Percentiles rank a stretch among this genome's conserved stretches.
These are phyloP conservation scores for Diachrysia chrysitis DNA, from an alignment of 2,888 invertebrate species.

Conservation along the genomic window DNA sequence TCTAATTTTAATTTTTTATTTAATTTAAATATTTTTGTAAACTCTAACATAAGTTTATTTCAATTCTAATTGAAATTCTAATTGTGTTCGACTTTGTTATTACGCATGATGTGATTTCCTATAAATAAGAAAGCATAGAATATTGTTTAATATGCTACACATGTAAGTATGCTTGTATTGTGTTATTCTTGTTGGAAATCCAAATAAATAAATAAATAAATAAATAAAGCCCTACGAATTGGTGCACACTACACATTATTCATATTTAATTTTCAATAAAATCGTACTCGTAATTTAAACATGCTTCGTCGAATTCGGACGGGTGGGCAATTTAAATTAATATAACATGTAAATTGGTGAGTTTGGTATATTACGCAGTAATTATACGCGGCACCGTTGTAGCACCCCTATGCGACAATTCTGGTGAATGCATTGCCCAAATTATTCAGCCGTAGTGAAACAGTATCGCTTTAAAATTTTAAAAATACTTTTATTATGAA, in stretches of 20 bases:
- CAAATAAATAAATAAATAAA: too few relatives aligned
- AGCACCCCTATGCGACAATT: conserved; percentile 2
- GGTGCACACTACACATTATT: conserved; percentile 34
- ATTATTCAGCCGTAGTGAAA: not conserved
- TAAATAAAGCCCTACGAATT: conserved; percentile 31
- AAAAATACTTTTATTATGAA: too few relatives aligned
- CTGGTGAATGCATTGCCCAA: not conserved
- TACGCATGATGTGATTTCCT: too few relatives aligned
- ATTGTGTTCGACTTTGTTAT: too few relatives aligned
- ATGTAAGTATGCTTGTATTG: too few relatives aligned
- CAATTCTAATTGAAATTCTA: too few relatives aligned
- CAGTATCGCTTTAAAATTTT: not conserved
- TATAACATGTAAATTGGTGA: conserved; percentile 70
- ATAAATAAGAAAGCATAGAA: too few relatives aligned
- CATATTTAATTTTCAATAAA: conserved; percentile 48
- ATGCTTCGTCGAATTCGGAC: conserved; percentile 56
- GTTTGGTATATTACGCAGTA: conserved; percentile 60
- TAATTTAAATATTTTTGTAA: too few relatives aligned
- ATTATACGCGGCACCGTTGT: conserved; percentile 19
- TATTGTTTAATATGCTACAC: too few relatives aligned
- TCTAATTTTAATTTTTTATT: too few relatives aligned
- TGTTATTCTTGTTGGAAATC: too few relatives aligned
- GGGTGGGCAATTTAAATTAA: conserved; percentile 71
- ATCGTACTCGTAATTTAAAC: conserved; percentile 56
- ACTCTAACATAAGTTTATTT: too few relatives aligned